These are phyloP conservation scores for Nycticorax nycticorax DNA, from an alignment of 2,113 vertebrate genomes.

Conservation along the genomic window DNA sequence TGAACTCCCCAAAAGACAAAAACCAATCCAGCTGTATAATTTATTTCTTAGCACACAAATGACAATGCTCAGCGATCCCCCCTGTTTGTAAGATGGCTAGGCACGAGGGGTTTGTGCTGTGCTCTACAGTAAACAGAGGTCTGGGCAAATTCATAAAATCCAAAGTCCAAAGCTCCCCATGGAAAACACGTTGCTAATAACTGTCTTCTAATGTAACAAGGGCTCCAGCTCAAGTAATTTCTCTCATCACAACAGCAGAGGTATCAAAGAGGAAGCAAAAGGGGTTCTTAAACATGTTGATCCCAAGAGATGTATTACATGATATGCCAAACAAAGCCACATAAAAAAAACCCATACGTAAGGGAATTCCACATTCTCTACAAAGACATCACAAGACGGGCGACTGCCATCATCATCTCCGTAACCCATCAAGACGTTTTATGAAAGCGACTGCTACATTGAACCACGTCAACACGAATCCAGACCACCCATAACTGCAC, in stretches of 20 bases:
- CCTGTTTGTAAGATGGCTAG: background rate
- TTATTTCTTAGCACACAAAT: background rate
- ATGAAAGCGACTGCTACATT: rapidly evolving
- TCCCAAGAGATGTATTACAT: background rate
- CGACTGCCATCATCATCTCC: background rate
- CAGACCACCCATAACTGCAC: background rate
- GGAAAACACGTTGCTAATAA: background rate
- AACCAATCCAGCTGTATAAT: background rate
- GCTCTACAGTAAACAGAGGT: background rate
- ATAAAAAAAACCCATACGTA: rapidly evolving
- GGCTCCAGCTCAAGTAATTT: background rate
- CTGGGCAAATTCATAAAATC: background rate
- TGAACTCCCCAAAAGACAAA: background rate
- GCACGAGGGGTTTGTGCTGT: background rate
- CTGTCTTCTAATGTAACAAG: background rate
- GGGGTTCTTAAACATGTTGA: background rate
- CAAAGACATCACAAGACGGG: background rate
- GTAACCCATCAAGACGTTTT: background rate
- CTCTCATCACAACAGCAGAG: background rate
- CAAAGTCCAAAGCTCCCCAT: background rate
- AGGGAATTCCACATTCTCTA: background rate
- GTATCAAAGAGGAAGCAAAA: background rate
- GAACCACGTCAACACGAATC: background rate
- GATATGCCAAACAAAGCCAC: background rate
- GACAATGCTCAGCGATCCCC: background rate